Base-by-base conservation (phyloP, 2,888 invertebrate species). In the Seira musarum region DNA sequence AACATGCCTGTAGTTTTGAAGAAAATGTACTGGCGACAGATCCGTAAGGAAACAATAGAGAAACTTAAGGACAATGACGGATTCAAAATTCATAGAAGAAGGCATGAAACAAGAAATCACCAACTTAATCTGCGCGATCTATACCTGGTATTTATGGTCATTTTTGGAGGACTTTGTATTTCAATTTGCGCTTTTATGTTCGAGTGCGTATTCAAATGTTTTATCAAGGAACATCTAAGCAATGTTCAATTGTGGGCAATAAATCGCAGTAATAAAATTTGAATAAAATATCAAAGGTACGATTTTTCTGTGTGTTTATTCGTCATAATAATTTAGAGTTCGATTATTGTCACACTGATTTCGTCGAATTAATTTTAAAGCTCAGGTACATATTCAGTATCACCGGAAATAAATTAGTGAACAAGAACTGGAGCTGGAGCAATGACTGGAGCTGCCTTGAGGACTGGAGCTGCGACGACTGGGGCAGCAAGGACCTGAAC, bases 1-100 rank as follows among this genome's bases (percentile, higher is more conserved):
- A 10, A 49, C 22, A 53, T 79, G 22, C 15, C 19, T 1, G 13
- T 35, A 1, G 24, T 13, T 3, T 79, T 72, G 79, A 25, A 30
- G 22, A 1, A 71, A 40, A n/a, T 25, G 25, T 13, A 24, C 24
- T 22, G 35, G 2, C 2, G 22, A 2, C 10, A 49, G 22, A 35
- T 69, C 24, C 35, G 63, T 10, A 46, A 10, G 17, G 71, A 35
- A 25, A 46, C 66, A n/a, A 17, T 15, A 1, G 2, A 10, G 13
- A 6, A 13, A 24, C 1, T 53, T 21, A 67, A n/a, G 21, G 24
- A n/a, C 30, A 63, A 40, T 8, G 40, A 40, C 6, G 40, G 40
- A 40, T 5, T 40, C 13, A 13, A 40, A 40, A 13, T 40, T 40
- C 40, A 40, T 13, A 40, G 40, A 13, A 5, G 40, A 13, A 13